These are phyloP conservation scores for Willisornis vidua DNA, from an alignment of 2,113 vertebrate species.

Conservation along the genomic window DNA sequence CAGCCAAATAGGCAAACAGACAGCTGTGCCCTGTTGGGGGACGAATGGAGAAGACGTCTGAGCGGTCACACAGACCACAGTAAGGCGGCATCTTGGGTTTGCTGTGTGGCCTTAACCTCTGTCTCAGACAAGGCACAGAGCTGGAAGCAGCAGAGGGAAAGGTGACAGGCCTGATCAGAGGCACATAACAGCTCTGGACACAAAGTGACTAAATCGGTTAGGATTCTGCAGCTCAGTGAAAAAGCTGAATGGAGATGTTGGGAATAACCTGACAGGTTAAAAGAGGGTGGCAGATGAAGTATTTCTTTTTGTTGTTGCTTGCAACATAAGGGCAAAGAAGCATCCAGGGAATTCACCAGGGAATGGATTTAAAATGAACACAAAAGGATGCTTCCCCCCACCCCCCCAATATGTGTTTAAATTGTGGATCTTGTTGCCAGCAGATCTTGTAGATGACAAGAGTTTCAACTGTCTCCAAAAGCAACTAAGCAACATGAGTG, in stretches of 20 bases:
- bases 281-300: neutral
- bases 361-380: neutral
- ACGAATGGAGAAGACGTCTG: neutral
- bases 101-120: neutral
- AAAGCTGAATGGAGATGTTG: neutral
- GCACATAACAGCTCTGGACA: neutral
- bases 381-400: neutral
- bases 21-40: neutral
- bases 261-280: neutral
- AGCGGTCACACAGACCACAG: accelerated
- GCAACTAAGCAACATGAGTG: neutral
- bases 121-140: neutral
- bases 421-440: neutral
- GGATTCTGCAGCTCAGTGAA: neutral
- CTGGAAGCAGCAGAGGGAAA: neutral
- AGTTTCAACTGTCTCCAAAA: neutral
- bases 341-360: neutral
- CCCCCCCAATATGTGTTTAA: neutral
- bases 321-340: neutral
- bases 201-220: neutral
- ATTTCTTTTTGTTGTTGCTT: neutral
- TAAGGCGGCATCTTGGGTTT: accelerated
- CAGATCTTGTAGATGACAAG: neutral
- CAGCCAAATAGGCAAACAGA: neutral
- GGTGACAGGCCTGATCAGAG: neutral